These are phyloP conservation scores for Drosophila lowei DNA, from an alignment of 1,140 invertebrate genomes.

Conservation along the genomic window DNA sequence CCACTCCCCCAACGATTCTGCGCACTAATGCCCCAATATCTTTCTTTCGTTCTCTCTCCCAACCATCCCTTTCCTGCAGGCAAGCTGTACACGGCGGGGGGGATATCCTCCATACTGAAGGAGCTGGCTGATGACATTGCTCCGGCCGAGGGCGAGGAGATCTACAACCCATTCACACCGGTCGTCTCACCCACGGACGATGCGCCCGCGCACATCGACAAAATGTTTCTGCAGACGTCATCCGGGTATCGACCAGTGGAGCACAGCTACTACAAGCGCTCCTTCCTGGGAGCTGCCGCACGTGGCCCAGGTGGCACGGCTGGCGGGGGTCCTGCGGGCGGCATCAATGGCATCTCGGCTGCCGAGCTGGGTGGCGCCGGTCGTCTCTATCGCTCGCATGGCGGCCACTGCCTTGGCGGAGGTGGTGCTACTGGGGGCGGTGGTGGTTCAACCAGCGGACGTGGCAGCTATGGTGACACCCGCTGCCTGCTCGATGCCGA, in stretches of 20 bases:
- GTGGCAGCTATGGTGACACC: conserved; percentile 73
- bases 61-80: conserved; percentile 33
- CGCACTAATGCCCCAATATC: conserved; percentile 41
- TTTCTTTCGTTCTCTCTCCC: conserved; percentile 1
- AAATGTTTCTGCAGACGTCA: conserved; percentile 83
- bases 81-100: conserved; percentile 80
- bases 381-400: conserved; percentile 56
- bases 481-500: conserved; percentile 73
- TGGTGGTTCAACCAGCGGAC: conserved; percentile 36
- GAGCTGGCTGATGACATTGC: conserved; percentile 82
- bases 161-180: conserved; percentile 83
- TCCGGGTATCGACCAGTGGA: conserved; percentile 83
- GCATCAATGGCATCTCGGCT: conserved; percentile 62
- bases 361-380: conserved; percentile 65
- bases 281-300: conserved; percentile 65
- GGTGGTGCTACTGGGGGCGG: conserved; percentile 23
- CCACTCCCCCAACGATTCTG: conserved; percentile 43
- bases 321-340: conserved; percentile 35
- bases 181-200: conserved; percentile 83
- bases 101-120: conserved; percentile 79
- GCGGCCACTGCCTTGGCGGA: conserved; percentile 13
- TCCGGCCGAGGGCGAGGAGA: conserved; percentile 78
- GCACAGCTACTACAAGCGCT: conserved; percentile 81
- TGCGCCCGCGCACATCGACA: conserved; percentile 81
- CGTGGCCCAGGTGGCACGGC: conserved; percentile 32